Base-by-base conservation (phyloP, 2,797 vertebrate species). In the Acanthornis magna region DNA sequence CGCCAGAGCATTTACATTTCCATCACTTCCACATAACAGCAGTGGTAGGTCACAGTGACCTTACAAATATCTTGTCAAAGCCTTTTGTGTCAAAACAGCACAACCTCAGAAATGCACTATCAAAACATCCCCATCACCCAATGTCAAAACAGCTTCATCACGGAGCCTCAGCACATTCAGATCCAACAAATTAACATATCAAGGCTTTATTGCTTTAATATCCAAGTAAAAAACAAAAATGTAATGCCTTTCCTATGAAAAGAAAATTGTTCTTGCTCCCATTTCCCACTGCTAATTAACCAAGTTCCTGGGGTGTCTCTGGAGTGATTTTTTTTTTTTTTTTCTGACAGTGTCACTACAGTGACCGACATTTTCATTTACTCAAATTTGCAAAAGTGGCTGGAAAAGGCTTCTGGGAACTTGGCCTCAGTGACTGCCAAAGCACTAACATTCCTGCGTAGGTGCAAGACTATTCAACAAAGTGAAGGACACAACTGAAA, bases 11-110 rank as follows among this genome's bases (percentile, higher is more conserved):
- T 96, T 96, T 96, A 48, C 95, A 95, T 95, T 95, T 94, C 77
- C 73, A 78, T 81, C 82, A 45, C 83, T 90, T 84, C 43, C 51
- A 88, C 77, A 70, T 67, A 91, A 84, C 66, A 86, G 88, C 90
- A 82, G 74, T 13, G 2, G 58, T 76, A 96, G 88, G 95, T 94
- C 94, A 94, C 83, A 70, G 91, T 91, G 95, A 96, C 96, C 95
- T 96, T 90, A 86, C 91, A 91, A 76, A 84, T 85, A 50, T n/a
- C 95, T 96, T 96, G 90, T 96, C 94, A 96, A 78, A 95, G 29
- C 67, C 91, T 94, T 96, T 95, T 96, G 93, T 96, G 96, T 96
- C 95, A 96, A 96, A 96, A 96, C 95, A 95, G 66, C 58, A 74
- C 83, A 95, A 82, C 76, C 91, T 95, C 85, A 87, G 90, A 93